Base-by-base conservation (phyloP, 2,797 vertebrate species). In the Paramormyrops hopkinsi region DNA sequence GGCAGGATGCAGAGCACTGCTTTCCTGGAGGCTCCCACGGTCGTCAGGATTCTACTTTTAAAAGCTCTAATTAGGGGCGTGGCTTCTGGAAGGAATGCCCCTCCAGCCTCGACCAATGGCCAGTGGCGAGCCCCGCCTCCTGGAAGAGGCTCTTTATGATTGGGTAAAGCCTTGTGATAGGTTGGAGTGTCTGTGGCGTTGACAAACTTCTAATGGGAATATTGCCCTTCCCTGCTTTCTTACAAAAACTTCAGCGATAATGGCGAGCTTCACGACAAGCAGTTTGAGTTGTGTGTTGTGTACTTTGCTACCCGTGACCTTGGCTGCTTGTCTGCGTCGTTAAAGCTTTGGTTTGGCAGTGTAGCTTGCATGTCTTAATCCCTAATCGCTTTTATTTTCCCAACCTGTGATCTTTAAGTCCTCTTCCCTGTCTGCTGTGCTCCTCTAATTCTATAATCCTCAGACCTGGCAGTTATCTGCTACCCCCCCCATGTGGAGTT, bases 161-260 rank as follows among this genome's bases (percentile, higher is more conserved):
- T 94, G 94, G 97, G 98, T 98, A 99, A 99, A 98, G 97, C 95
- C 96, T 94, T 89, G 95, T 96, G 96, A 97, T 92, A 93, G 95
- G 94, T 94, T 96, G 96, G 96, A 96, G 96, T 98, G 96, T 96
- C 96, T 97, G 96, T 97, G 97, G 95, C 97, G 97, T 96, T 94
- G 46, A 89, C 92, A 91, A 92, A 92, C 83, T 92, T 91, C 91
- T 92, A 93, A 92, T 92, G 85, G 92, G 91, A 92, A 94, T 92
- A 92, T 95, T 94, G 95, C 94, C 90, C 91, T 94, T 93, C 96
- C 94, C 95, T 95, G 92, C 90, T 91, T 76, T 56, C 82, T 37
- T 50, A 76, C 90, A 89, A 91, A 92, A 92, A 93, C 92, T 86
- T 90, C 0, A 88, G 88, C 88, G 84, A 90, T 93, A 93, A 93